Evolutionary conservation across 2,888 invertebrate species (phyloP).

Genomic region (Fragum fragum): DNA sequence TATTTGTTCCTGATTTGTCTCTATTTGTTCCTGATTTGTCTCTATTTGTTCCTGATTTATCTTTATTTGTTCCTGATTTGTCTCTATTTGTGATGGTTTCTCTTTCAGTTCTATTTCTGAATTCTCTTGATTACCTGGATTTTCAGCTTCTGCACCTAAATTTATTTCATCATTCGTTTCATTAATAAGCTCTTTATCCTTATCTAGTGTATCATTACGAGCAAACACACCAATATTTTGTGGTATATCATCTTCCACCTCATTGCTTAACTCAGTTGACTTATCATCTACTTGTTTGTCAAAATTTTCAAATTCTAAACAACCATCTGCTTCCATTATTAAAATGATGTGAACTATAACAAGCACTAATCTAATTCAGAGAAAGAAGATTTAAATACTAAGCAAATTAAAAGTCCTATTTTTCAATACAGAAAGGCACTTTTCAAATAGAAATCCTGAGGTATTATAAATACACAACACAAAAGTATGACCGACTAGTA

Average conservation of each 20-base stretch:
- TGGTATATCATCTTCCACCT: neutral
- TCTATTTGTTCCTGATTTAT: neutral
- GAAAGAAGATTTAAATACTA: no score
- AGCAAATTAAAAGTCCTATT: no score
- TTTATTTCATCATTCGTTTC: neutral
- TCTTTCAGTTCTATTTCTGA: no score
- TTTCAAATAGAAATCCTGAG: no score
- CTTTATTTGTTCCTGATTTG: neutral
- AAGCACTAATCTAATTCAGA: no score
- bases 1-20: neutral
- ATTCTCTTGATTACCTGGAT: neutral
- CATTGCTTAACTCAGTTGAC: neutral
- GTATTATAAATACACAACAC: no score
- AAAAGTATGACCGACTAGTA: neutral
- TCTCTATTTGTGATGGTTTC: neutral
- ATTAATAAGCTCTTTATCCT: neutral
- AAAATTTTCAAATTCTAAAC: conserved; percentile 2
- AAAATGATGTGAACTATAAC: no score
- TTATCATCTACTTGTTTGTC: conserved; percentile 8
- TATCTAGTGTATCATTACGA: neutral
- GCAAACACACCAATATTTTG: neutral
- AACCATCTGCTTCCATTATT: conserved; percentile 13
- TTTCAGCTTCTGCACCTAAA: neutral
- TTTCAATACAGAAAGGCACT: no score
- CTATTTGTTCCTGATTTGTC: neutral